Conservation (phyloP, 2,113 vertebrate genomes). For the Notarius quadriscutis region DNA sequence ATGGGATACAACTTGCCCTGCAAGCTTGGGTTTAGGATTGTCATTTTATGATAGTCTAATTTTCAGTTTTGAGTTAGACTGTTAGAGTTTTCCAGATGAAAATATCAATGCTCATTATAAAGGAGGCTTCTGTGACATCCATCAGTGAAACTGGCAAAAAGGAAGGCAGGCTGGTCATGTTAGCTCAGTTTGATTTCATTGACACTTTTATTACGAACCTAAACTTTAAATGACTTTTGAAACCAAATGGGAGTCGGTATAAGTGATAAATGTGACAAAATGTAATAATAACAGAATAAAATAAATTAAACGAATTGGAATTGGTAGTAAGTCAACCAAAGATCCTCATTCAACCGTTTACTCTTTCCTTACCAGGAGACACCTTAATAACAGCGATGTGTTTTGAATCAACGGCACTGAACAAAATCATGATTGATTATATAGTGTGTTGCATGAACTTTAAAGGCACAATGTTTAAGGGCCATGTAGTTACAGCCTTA, state of each 20-base stretch:
- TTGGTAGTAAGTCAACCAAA: not conserved
- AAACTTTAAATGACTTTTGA: not conserved
- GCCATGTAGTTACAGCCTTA: not conserved
- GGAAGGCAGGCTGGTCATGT: not conserved
- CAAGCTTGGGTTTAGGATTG: conserved; percentile 6
- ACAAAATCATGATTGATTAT: not conserved
- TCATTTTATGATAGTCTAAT: not conserved
- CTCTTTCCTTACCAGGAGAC: not conserved
- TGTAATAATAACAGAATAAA: not conserved
- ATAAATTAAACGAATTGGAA: not conserved
- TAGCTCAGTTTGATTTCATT: not conserved
- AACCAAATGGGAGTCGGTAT: not conserved
- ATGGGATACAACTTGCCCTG: not conserved
- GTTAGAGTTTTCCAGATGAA: not conserved
- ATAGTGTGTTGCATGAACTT: not conserved
- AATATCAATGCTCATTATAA: not conserved
- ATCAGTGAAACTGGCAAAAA: not conserved
- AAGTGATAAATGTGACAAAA: not conserved
- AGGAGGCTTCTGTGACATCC: conserved; percentile 17
- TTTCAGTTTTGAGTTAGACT: not conserved
- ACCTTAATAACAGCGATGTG: not conserved
- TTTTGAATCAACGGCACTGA: not conserved
- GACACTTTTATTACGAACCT: not conserved
- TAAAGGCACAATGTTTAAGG: not conserved
- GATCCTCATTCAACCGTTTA: not conserved